Evolutionary conservation across 2,888 invertebrate genomes (phyloP), one percentile per base, ranked within the genome.

Genomic region (Agrotis segetum): DNA sequence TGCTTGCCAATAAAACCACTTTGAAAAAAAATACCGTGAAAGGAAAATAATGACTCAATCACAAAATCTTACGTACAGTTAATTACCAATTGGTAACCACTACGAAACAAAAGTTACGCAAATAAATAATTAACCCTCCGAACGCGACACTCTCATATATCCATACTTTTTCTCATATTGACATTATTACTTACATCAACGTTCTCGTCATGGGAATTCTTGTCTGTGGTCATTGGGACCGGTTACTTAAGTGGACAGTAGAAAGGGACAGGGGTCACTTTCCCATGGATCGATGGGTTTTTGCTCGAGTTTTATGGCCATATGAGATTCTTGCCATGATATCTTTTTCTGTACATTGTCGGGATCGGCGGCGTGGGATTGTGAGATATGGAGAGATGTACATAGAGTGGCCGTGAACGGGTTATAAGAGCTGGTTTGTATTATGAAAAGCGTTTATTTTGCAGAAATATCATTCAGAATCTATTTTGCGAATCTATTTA

Each of bases 191-290:
- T 77, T 82, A 67, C 73, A 60, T 79, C 67, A 79, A 29, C 50
- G 13, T 2, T 34, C 29, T 66, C 74, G 74, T 70, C 77, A 81
- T 81, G 81, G 79, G 79, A 80, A 81, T 62, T 61, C 63, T 68
- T 24, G 67, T 56, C 40, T 53, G 67, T 67, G 70, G 75, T 74
- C 67, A 75, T 79, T 67, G 34, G n/a, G 82, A 90, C 90, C 90
- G 89, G 93, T 92, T 89, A 71, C 74, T 63, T 24, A 66, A 47
- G 47, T 50, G 56, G 29, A 49, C 79, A 65, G 79, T 87, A 87
- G 88, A 92, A 92, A 92, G 89, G 90, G 91, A 91, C 85, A 88
- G 84, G 88, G 84, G 87, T 86, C 87, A 91, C 91, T 93, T 94
- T 94, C 93, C 88, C 94, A 92, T 87, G 88, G 88, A 90, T 91